Base-by-base conservation (phyloP, 2,888 invertebrate genomes). In the Dryobota labecula region DNA sequence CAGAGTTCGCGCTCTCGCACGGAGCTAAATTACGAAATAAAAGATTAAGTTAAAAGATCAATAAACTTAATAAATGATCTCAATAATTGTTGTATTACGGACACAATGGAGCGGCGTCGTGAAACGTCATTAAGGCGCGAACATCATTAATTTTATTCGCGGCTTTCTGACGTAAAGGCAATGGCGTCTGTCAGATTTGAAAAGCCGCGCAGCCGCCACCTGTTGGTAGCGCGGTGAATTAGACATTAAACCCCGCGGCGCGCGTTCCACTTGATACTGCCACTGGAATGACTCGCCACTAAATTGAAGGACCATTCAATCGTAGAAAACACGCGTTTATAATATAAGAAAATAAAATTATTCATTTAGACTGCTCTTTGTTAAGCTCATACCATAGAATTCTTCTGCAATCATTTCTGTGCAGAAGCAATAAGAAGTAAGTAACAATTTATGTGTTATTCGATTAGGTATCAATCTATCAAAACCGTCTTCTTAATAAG, bases 41-140 rank as follows among this genome's bases (percentile, higher is more conserved):
- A 96, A 96, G 96, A 96, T 96, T 95, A 95, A 95, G 92, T 95
- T 95, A 95, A 96, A 95, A 95, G 95, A 96, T 95, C 96, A 96
- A 96, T 96, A 96, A 96, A 96, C 95, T 95, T 96, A 95, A 96
- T 95, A 96, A 96, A 96, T 96, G 95, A 95, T 96, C 96, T 96
- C 94, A 96, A 95, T 96, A 96, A 95, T 96, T 95, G 96, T 96
- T 96, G 95, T 95, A 96, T 95, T 96, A 96, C 95, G 94, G 94
- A 92, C 93, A 96, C 96, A 96, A 96, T 96, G 95, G 95, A 93
- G 94, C 95, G 95, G 95, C 95, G 92, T 95, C 94, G 95, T 94
- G 94, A 94, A 93, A 93, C 95, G 95, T 94, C 95, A 96, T 95
- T 95, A 96, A 94, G 95, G 94, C 94, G 94, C 94, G 94, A 94